Conservation (phyloP, 2,113 vertebrate species). For the Myotis yumanensis region DNA sequence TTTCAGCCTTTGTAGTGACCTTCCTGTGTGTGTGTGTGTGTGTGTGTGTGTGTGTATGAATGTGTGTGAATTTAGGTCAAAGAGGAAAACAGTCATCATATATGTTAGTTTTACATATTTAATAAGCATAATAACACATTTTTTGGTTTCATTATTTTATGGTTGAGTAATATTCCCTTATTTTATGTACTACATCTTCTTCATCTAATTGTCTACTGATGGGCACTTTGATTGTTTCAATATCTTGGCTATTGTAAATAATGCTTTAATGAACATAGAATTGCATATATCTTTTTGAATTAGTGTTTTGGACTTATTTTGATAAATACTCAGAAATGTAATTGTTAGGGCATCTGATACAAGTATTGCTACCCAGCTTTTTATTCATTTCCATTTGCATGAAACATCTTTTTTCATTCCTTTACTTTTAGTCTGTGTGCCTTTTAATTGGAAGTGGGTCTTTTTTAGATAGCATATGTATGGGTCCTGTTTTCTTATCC, state of each 20-base stretch:
- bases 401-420: background rate
- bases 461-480: background rate
- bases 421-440: background rate
- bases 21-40: background rate
- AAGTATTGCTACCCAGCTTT: background rate
- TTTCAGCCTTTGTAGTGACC: background rate
- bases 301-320: background rate
- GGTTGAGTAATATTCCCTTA: background rate
- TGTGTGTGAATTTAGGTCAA: background rate
- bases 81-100: background rate
- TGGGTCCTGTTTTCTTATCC: background rate
- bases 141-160: background rate
- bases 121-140: background rate
- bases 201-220: background rate
- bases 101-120: constrained; percentile 38
- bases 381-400: background rate
- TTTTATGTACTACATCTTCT: background rate
- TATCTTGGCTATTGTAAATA: background rate
- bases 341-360: background rate
- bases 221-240: background rate
- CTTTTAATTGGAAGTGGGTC: background rate
- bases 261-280: background rate
- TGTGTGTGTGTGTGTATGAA: background rate
- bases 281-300: background rate
- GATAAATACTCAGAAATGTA: background rate